Evolutionary conservation across 1,140 invertebrate genomes (phyloP).

Genomic region (Gyrodactylus bullatarudis): DNA sequence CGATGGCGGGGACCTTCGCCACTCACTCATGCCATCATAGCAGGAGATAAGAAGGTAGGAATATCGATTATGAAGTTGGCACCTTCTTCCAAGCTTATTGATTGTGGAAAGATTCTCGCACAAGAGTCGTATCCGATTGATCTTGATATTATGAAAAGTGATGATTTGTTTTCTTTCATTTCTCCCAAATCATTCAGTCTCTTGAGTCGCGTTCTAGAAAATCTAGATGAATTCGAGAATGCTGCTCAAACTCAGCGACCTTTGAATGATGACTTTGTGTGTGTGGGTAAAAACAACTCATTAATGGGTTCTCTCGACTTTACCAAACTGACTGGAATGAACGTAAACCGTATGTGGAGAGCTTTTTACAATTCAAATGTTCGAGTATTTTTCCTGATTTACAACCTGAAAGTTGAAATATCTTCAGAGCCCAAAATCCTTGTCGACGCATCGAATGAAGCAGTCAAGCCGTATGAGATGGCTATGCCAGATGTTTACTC

Average conservation of each 20-base stretch:
- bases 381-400: no score
- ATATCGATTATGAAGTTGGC: slow-evolving; percentile 54
- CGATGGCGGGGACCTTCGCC: slow-evolving; percentile 63
- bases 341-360: background rate
- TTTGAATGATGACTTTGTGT: background rate
- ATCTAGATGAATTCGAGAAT: background rate
- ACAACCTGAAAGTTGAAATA: background rate
- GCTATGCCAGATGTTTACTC: background rate
- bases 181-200: background rate
- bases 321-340: background rate
- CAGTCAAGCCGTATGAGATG: background rate
- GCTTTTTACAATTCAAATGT: background rate
- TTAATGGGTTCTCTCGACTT: background rate
- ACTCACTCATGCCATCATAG: slow-evolving; percentile 40
- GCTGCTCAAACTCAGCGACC: background rate
- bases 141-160: background rate
- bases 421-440: background rate
- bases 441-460: no score
- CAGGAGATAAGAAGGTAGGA: slow-evolving; percentile 45
- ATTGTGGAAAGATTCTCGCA: slow-evolving; percentile 42
- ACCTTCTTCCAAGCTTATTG: slow-evolving; percentile 34
- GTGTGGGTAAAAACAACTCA: background rate
- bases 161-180: background rate
- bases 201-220: background rate
- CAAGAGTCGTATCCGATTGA: slow-evolving; percentile 24